A percentile compares a stretch with the other conserved stretches of the same genome.
Conservation (phyloP, 2,797 vertebrate species). For the Hybognathus amarus region DNA sequence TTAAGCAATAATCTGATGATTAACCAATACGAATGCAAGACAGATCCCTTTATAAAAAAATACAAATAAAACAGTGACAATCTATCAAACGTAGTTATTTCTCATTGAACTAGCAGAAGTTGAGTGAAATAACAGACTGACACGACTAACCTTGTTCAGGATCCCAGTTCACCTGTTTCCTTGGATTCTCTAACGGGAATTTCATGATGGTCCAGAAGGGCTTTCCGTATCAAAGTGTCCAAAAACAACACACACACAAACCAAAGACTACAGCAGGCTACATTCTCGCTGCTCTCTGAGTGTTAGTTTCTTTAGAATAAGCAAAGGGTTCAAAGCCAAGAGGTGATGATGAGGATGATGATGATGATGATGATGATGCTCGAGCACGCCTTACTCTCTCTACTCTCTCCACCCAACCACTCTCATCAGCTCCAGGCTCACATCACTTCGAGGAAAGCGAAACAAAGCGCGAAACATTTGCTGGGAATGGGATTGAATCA, state of each 20-base stretch:
- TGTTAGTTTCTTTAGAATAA: background rate
- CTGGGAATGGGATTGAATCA: background rate
- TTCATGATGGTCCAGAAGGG: slow-evolving; percentile 84
- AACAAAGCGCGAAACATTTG: background rate
- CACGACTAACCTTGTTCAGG: slow-evolving; percentile 90
- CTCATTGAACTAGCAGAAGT: slow-evolving; percentile 12
- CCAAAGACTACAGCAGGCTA: slow-evolving; percentile 66
- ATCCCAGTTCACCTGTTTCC: slow-evolving; percentile 98
- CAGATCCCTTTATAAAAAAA: background rate
- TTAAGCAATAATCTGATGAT: background rate
- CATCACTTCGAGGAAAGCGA: background rate
- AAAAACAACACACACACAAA: background rate
- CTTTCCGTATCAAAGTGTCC: background rate
- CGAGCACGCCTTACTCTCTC: slow-evolving; percentile 47
- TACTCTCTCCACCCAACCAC: background rate
- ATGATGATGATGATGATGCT: slow-evolving; percentile 7
- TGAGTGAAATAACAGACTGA: too few species aligned
- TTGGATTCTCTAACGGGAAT: slow-evolving; percentile 96
- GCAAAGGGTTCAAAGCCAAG: background rate
- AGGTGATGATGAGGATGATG: background rate
- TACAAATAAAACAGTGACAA: background rate
- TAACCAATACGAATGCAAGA: background rate
- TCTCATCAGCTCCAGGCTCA: background rate
- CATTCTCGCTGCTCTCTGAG: slow-evolving; percentile 64
- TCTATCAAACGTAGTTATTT: background rate